Conservation (phyloP, 2,888 invertebrate species). For the Campoplex nolae region DNA sequence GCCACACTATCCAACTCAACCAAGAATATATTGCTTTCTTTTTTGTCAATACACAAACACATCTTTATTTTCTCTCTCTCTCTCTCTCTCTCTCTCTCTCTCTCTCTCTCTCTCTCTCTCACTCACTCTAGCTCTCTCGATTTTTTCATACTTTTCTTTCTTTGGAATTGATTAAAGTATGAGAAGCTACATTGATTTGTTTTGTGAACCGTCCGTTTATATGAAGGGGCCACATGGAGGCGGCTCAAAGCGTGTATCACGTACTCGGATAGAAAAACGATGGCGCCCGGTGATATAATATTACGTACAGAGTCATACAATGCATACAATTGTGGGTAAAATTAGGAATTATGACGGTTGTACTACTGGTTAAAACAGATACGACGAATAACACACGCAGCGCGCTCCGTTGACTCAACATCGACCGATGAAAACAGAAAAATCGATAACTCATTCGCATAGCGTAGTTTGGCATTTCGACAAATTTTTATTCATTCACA, state of each 20-base stretch:
- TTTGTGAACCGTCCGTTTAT: neutral
- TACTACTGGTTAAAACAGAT: neutral
- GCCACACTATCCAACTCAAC: constrained; percentile 57
- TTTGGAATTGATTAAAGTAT: constrained; percentile 31
- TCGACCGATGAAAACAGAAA: neutral
- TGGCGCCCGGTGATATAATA: neutral
- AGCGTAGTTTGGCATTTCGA: neutral
- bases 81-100: constrained; percentile 59
- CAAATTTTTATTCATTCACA: constrained; percentile 9
- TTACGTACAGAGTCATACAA: neutral
- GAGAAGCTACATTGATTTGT: constrained; percentile 25
- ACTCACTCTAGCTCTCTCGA: constrained; percentile 66
- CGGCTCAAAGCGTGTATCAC: neutral
- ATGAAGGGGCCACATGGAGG: constrained; percentile 20
- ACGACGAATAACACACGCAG: constrained; percentile 33
- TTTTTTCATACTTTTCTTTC: constrained; percentile 52
- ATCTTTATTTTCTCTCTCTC: constrained; percentile 55
- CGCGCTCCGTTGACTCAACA: constrained; percentile 28
- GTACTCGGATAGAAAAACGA: neutral
- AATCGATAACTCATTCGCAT: neutral
- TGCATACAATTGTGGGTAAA: constrained; percentile 1
- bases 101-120: constrained; percentile 61
- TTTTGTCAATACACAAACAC: constrained; percentile 55
- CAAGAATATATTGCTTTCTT: constrained; percentile 67
- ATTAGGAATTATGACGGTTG: constrained; percentile 18